Evolutionary conservation across 1,140 invertebrate species (phyloP).

Genomic region (Aphelinus certus): DNA sequence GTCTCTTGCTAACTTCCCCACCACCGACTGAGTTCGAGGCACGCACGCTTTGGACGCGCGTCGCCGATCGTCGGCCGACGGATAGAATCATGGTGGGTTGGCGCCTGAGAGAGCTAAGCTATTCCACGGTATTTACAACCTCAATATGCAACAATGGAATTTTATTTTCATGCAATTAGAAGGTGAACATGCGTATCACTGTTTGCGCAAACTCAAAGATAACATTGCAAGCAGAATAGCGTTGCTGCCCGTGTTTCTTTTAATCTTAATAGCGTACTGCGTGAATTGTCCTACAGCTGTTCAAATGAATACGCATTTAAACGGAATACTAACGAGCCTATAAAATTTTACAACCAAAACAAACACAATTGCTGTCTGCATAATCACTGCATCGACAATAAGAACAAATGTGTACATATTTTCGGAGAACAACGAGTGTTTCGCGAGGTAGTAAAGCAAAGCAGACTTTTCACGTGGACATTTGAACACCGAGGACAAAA

Average conservation of each 20-base stretch:
- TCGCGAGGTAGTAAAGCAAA: neutral
- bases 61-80: slow-evolving; percentile 25
- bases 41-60: neutral
- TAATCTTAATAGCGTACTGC: neutral
- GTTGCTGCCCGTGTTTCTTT: neutral
- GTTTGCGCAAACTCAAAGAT: slow-evolving; percentile 9
- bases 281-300: neutral
- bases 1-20: no score
- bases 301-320: slow-evolving; percentile 15
- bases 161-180: slow-evolving; percentile 33
- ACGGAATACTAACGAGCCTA: slow-evolving; percentile 21
- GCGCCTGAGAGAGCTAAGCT: neutral
- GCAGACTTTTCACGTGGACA: no score
- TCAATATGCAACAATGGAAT: slow-evolving; percentile 21
- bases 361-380: slow-evolving; percentile 1
- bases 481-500: no score
- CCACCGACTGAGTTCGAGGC: neutral
- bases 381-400: slow-evolving; percentile 7
- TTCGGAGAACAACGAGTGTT: slow-evolving; percentile 1
- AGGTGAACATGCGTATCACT: slow-evolving; percentile 23
- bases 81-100: neutral
- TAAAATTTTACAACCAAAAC: slow-evolving; percentile 22
- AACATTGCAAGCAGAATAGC: slow-evolving; percentile 6
- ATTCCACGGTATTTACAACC: slow-evolving; percentile 8
- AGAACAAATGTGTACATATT: neutral